phyloP scores from a whole-genome alignment of 2,888 invertebrate genomes.

The Loripinus fragilis region DNA sequence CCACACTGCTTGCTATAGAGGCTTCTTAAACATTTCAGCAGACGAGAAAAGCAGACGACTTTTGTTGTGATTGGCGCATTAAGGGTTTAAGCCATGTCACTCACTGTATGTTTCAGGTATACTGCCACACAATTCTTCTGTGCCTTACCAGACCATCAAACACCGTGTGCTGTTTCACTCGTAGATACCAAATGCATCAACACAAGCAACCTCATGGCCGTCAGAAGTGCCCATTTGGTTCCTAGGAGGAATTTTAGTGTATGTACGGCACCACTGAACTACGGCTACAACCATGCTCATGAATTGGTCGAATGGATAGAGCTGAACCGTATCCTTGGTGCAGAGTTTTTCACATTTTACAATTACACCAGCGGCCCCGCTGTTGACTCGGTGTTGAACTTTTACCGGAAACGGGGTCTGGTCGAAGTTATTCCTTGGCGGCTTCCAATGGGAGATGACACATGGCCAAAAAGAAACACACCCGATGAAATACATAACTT shows the following conservation, averaged over 20 bases:
- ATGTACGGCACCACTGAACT: conserved; percentile 73
- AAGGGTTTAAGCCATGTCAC: no score
- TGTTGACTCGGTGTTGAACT: conserved; percentile 67
- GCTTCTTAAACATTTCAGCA: no score
- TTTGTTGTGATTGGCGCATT: no score
- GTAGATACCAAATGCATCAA: background rate
- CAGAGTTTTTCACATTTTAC: conserved; percentile 77
- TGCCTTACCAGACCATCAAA: background rate
- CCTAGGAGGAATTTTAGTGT: conserved; percentile 65
- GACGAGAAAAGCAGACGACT: no score
- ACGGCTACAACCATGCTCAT: conserved; percentile 67
- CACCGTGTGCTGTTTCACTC: conserved; percentile 7
- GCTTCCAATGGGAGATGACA: conserved; percentile 71
- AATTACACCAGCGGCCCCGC: conserved; percentile 71
- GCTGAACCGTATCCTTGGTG: conserved; percentile 78
- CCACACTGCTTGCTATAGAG: no score
- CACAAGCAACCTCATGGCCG: background rate
- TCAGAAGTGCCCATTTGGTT: background rate
- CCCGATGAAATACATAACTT: conserved; percentile 79
- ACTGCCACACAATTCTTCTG: background rate
- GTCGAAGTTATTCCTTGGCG: conserved; percentile 77
- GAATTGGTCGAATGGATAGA: conserved; percentile 81
- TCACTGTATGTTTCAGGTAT: conserved; percentile 20
- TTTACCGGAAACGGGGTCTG: conserved; percentile 65
- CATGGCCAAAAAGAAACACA: conserved; percentile 39